Conservation (phyloP, 2,797 vertebrate genomes). For the Pyrocephalus nanus region DNA sequence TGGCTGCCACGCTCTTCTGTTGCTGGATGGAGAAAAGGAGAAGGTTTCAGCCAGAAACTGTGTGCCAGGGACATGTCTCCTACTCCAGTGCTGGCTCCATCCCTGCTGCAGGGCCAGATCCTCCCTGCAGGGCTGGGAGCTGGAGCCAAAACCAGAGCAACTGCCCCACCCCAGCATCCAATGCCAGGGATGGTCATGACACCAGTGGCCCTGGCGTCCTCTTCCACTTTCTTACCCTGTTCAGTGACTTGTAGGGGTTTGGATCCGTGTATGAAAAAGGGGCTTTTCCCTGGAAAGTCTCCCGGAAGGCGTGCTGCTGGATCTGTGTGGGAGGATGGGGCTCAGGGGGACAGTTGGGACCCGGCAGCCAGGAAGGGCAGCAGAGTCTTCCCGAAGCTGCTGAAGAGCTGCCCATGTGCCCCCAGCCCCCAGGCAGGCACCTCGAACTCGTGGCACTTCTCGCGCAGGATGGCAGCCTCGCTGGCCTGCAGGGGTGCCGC, state of each 20-base stretch:
- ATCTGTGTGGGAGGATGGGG: neutral
- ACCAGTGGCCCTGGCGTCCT: neutral
- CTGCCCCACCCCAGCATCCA: neutral
- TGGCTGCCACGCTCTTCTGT: neutral
- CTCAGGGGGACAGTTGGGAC: neutral
- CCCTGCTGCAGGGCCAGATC: neutral
- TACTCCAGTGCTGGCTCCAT: accelerated
- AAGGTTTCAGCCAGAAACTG: neutral
- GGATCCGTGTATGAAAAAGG: conserved; percentile 68
- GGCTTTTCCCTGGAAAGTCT: conserved; percentile 69
- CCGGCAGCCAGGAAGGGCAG: accelerated
- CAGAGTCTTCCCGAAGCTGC: accelerated
- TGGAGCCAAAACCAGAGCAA: neutral
- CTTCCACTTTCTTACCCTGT: conserved; percentile 53
- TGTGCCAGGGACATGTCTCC: accelerated
- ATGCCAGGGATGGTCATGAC: neutral
- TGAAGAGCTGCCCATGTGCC: accelerated
- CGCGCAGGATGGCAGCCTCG: conserved; percentile 62
- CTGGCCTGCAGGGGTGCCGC: conserved; percentile 72
- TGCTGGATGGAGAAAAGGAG: conserved; percentile 34
- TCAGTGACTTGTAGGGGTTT: conserved; percentile 70
- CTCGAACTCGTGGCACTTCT: conserved; percentile 75
- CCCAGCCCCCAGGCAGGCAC: neutral
- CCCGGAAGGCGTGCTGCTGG: conserved; percentile 69
- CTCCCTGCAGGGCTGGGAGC: neutral